Conservation (phyloP, 2,797 vertebrate genomes). For the Fratercula arctica region DNA sequence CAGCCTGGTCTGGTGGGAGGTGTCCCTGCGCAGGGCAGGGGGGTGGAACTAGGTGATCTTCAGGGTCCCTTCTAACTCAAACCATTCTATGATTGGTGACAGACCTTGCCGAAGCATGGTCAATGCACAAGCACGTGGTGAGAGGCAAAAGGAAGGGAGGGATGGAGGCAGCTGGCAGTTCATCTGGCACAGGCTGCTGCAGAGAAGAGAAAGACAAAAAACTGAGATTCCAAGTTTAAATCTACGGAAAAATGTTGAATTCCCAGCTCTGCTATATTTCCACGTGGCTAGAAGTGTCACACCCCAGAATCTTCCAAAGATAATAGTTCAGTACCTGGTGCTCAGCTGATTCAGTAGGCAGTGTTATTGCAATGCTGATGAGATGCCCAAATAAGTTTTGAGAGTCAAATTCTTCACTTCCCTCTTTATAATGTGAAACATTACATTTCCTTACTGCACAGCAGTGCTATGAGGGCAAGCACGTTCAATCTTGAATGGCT, state of each 20-base stretch:
- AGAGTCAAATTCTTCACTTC: background rate
- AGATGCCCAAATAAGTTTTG: background rate
- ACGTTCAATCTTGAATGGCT: fast-evolving
- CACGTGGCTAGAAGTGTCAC: background rate
- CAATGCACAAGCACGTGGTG: background rate
- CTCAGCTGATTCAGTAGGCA: background rate
- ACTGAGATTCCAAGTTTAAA: background rate
- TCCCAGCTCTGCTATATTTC: background rate
- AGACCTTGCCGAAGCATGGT: fast-evolving
- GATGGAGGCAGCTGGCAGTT: background rate
- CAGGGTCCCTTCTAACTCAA: background rate
- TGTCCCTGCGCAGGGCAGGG: too few species aligned
- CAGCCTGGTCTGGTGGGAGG: too few species aligned
- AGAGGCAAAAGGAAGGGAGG: background rate
- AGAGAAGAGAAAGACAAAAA: background rate
- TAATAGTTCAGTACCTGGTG: fast-evolving
- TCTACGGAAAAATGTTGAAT: background rate
- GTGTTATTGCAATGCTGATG: background rate
- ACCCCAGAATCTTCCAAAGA: background rate
- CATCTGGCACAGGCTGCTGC: background rate
- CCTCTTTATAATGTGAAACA: background rate
- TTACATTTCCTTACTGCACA: background rate
- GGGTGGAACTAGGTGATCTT: too few species aligned
- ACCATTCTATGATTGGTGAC: background rate
- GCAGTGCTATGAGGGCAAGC: background rate